Percentiles rank a stretch among this genome's conserved stretches.
Conservation (phyloP, 2,797 vertebrate species). For the Myotis pilosus region DNA sequence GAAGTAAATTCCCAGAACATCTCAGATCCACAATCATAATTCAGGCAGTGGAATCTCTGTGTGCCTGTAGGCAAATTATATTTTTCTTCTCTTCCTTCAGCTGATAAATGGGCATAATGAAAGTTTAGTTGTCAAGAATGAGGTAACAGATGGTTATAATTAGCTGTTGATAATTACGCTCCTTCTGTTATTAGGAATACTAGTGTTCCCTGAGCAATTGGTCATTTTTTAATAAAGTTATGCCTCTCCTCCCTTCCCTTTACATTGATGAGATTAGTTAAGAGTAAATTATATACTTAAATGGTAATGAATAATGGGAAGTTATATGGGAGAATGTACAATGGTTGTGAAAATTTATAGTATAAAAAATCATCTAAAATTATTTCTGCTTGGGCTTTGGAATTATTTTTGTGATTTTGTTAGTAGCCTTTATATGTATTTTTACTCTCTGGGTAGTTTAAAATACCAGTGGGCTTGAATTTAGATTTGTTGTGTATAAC, state of each 20-base stretch:
- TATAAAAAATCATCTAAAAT: background rate
- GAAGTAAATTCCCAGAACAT: background rate
- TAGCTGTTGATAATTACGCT: background rate
- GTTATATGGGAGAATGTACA: background rate
- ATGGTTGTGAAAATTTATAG: background rate
- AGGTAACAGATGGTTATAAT: background rate
- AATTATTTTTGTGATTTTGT: conserved; percentile 39
- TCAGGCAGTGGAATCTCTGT: background rate
- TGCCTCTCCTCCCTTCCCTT: background rate
- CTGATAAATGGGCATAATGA: background rate
- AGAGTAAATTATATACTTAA: background rate
- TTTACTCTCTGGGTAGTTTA: background rate
- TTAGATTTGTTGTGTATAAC: background rate
- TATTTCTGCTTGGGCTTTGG: background rate
- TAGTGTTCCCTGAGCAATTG: background rate
- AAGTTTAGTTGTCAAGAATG: background rate
- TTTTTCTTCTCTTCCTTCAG: background rate
- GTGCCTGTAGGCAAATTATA: background rate
- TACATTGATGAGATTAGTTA: background rate
- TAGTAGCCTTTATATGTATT: background rate
- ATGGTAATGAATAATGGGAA: background rate
- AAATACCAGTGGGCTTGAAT: background rate
- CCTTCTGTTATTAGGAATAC: background rate
- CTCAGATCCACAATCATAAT: background rate
- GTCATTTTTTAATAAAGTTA: background rate